Base-by-base conservation (phyloP, 2,888 invertebrate species). In the Lepidocyrtinus sp. region DNA sequence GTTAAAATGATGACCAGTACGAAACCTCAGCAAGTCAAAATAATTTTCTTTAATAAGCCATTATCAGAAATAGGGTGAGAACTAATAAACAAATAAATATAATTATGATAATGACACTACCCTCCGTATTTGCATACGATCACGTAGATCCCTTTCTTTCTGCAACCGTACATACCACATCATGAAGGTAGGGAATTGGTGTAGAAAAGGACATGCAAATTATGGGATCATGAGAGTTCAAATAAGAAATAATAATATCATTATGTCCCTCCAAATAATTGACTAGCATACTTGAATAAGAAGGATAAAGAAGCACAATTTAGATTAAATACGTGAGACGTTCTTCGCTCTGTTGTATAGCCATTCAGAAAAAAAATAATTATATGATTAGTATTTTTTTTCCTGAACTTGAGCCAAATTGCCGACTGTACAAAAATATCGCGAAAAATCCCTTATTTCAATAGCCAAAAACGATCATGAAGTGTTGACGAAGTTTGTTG, bases 11-110 rank as follows among this genome's bases (percentile, higher is more conserved):
- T n/a, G 76, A 76, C 70, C 70, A 76, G 63, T 64, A 63, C 79
- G 75, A 45, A 62, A 64, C n/a, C n/a, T n/a, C 50, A 2, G 27
- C 50, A 50, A 50, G 64, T 26, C 68, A 75, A 19, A 46, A 50
- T 64, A 75, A 75, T 80, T 80, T 80, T 45, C 15, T 65, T 75
- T 80, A 80, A 80, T 71, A 80, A 80, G 75, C 74, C 64, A 75
- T 80, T 80, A 75, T 71, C 67, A 73, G 73, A 79, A 75, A 79
- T 79, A 74, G 78, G 78, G 78, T 79, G 79, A 79, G 79, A 79
- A 79, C 79, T 80, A 80, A 80, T 75, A 80, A 80, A 72, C 71
- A 75, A 78, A 73, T 61, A 50, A 46, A 65, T 55, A 73, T 59
- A 50, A 50, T 50, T 50, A 50, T 50, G 50, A 50, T 50, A 50